Percentiles rank a stretch among this genome's conserved stretches.
Conservation (phyloP, 2,113 vertebrate genomes). For the Atlantisia rogersi region DNA sequence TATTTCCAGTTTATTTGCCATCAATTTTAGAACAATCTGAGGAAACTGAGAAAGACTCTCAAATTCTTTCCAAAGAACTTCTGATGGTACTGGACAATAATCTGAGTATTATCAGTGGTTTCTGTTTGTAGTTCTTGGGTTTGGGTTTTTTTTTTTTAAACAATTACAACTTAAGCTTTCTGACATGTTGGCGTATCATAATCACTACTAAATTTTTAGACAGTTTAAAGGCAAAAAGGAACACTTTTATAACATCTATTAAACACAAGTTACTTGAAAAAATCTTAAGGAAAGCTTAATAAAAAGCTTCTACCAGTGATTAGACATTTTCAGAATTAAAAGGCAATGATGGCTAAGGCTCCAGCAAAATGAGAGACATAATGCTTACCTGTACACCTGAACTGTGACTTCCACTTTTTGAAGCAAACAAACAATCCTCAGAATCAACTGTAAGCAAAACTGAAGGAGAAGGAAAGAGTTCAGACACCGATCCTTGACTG, state of each 20-base stretch:
- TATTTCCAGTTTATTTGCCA: neutral
- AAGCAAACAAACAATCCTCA: constrained; percentile 78
- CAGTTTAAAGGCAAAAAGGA: neutral
- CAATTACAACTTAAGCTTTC: neutral
- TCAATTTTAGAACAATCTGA: neutral
- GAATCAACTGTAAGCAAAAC: constrained; percentile 63
- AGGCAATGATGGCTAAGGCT: neutral
- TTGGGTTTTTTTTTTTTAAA: neutral
- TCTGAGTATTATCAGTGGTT: neutral
- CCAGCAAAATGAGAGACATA: neutral
- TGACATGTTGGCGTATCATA: neutral
- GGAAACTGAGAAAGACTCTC: neutral
- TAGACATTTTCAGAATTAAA: neutral
- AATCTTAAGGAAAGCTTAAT: neutral
- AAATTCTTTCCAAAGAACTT: neutral
- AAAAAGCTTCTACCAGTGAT: neutral
- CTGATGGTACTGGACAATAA: neutral
- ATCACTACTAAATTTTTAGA: neutral
- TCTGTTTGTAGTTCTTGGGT: neutral
- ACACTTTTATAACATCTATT: neutral
- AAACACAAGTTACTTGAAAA: neutral
- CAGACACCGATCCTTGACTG: constrained; percentile 71
- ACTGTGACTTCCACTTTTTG: constrained; percentile 59
- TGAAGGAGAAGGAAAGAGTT: constrained; percentile 46
- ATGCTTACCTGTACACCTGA: constrained; percentile 83